A percentile compares a stretch with the other conserved stretches of the same genome.
phyloP scores from a whole-genome alignment of 2,113 vertebrate genomes.

The Dryoscopus gambensis region DNA sequence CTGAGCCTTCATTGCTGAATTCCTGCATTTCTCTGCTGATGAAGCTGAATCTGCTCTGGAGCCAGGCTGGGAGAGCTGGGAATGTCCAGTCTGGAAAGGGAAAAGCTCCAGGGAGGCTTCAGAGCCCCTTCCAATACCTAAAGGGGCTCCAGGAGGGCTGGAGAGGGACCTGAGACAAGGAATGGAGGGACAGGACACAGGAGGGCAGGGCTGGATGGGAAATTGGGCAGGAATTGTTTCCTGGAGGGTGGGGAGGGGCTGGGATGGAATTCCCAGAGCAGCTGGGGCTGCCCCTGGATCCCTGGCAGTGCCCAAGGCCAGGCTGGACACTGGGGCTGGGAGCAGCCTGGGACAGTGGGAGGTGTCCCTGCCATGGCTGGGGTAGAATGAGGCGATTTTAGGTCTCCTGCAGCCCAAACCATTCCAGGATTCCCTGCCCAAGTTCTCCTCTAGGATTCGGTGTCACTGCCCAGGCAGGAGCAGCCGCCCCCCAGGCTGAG shows the following conservation, averaged over 20 bases:
- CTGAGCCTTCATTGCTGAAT: background rate
- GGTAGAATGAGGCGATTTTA: fast-evolving
- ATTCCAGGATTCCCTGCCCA: background rate
- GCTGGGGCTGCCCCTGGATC: background rate
- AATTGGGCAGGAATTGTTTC: background rate
- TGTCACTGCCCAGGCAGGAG: background rate
- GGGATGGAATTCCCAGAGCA: fast-evolving
- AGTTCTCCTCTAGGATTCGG: background rate
- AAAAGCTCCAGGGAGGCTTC: background rate
- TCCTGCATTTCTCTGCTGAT: background rate
- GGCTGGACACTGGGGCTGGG: background rate
- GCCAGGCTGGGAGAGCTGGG: background rate
- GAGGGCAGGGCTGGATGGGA: background rate
- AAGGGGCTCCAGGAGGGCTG: background rate
- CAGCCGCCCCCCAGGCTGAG: background rate
- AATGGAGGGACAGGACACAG: fast-evolving
- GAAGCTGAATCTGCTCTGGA: background rate
- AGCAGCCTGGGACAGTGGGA: background rate
- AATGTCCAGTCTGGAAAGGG: background rate
- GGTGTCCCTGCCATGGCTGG: background rate
- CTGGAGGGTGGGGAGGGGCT: background rate
- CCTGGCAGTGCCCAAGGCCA: background rate
- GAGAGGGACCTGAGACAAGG: background rate
- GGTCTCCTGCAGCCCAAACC: background rate
- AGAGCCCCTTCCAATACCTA: background rate